Evolutionary conservation across 2,797 vertebrate genomes (phyloP).

Genomic region (Sebastes trivittatus): DNA sequence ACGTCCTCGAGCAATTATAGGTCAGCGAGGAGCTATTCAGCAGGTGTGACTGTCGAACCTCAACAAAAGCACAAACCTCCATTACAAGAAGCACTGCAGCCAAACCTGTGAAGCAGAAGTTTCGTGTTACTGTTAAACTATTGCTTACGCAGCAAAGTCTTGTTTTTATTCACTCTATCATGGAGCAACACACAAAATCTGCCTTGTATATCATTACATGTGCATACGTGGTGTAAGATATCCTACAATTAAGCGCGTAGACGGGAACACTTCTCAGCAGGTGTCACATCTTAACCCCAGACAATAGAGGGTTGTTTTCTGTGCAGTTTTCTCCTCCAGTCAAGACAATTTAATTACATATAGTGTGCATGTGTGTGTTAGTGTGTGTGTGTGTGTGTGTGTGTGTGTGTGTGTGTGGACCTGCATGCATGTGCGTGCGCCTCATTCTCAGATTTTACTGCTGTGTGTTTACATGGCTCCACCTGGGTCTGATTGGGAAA

Average conservation of each 20-base stretch:
- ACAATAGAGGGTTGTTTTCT: slow-evolving; percentile 57
- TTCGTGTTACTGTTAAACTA: slow-evolving; percentile 30
- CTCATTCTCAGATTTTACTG: slow-evolving; percentile 42
- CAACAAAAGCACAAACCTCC: neutral
- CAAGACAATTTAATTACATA: slow-evolving; percentile 23
- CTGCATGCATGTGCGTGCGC: neutral
- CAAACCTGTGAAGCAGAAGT: slow-evolving; percentile 1
- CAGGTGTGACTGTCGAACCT: slow-evolving; percentile 26
- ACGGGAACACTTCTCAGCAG: slow-evolving; percentile 31
- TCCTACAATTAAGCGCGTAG: slow-evolving; percentile 10
- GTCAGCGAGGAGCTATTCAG: neutral
- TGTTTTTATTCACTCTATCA: slow-evolving; percentile 28
- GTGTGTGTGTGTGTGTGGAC: neutral
- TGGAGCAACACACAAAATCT: neutral
- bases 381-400: neutral
- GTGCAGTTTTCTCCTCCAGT: slow-evolving; percentile 13
- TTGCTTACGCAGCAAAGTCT: slow-evolving; percentile 9
- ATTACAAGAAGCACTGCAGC: neutral
- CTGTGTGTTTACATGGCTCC: slow-evolving; percentile 58
- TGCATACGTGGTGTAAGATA: slow-evolving; percentile 10
- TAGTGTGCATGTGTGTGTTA: neutral
- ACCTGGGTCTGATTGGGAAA: slow-evolving; percentile 71
- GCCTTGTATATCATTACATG: slow-evolving; percentile 16
- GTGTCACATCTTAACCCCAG: slow-evolving; percentile 31
- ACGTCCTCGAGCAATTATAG: slow-evolving; percentile 8